phyloP scores from a whole-genome alignment of 2,888 invertebrate species.

The Pogonocherus hispidulus region DNA sequence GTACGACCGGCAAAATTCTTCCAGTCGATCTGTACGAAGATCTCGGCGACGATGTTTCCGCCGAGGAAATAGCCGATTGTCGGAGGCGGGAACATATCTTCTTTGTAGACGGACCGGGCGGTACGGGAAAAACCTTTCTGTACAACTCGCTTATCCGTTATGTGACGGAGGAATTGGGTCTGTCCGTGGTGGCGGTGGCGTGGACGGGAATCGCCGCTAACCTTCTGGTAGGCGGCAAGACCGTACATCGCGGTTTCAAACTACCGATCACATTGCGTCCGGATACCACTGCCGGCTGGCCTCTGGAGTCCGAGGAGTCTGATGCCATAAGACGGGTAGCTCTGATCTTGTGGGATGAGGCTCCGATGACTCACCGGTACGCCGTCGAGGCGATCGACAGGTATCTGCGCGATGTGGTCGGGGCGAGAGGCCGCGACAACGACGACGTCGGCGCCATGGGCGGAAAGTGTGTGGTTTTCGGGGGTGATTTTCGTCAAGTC shows the following conservation, averaged over 20 bases:
- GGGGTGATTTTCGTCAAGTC: constrained; percentile 48
- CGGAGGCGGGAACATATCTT: constrained; percentile 4
- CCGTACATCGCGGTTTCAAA: constrained; percentile 60
- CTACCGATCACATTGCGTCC: constrained; percentile 48
- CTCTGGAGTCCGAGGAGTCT: not conserved
- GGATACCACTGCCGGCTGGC: constrained; percentile 18
- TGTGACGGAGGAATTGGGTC: constrained; percentile 28
- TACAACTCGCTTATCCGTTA: constrained; percentile 51
- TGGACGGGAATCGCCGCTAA: constrained; percentile 61
- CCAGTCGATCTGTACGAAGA: not conserved
- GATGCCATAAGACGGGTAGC: not conserved
- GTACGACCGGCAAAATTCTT: not conserved
- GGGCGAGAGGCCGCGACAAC: not conserved
- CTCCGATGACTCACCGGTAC: constrained; percentile 35
- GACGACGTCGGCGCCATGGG: constrained; percentile 35
- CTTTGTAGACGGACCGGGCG: constrained; percentile 64
- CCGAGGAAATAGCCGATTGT: not conserved
- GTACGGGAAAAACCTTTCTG: constrained; percentile 66
- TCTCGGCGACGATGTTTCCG: not conserved
- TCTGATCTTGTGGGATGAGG: constrained; percentile 46
- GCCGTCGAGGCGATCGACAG: constrained; percentile 38
- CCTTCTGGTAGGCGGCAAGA: constrained; percentile 60
- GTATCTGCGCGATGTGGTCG: constrained; percentile 33
- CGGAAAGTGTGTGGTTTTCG: constrained; percentile 44
- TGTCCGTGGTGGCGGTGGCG: constrained; percentile 47